A percentile compares a stretch with the other conserved stretches of the same genome.
phyloP scores from a whole-genome alignment of 2,113 vertebrate genomes.

The Oreochromis spilurus region DNA sequence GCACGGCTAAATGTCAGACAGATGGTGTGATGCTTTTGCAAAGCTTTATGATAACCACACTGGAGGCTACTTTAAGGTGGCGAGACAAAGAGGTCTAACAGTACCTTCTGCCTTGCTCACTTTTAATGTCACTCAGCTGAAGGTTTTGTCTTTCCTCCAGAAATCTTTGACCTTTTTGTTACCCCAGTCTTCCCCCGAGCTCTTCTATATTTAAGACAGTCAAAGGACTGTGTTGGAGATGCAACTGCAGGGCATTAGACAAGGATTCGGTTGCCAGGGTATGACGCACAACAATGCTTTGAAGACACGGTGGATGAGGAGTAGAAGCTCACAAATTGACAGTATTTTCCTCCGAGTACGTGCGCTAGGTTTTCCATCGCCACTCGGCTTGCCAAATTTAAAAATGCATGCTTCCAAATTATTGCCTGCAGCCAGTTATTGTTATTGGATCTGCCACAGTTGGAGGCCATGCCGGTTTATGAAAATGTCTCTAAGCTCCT shows the following conservation, averaged over 20 bases:
- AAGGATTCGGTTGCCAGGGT: constrained; percentile 46
- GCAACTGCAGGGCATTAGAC: constrained; percentile 65
- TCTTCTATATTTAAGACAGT: constrained; percentile 40
- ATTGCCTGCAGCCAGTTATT: constrained; percentile 39
- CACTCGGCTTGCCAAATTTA: constrained; percentile 25
- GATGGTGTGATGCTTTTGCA: not conserved
- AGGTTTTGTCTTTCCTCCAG: not conserved
- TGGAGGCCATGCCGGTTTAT: not conserved
- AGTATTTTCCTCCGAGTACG: constrained; percentile 26
- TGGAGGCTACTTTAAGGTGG: not conserved
- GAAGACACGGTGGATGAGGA: constrained; percentile 53
- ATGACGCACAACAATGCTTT: constrained; percentile 67
- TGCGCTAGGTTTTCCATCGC: constrained; percentile 18
- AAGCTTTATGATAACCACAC: not conserved
- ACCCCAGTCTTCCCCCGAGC: not conserved
- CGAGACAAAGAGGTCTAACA: not conserved
- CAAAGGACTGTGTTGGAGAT: constrained; percentile 35
- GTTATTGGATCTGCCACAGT: constrained; percentile 31
- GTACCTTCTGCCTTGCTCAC: not conserved
- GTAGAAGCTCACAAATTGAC: constrained; percentile 36
- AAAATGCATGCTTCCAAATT: constrained; percentile 6
- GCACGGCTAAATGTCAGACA: not conserved
- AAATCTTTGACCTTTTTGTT: constrained; percentile 9
- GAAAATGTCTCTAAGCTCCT: constrained; percentile 19
- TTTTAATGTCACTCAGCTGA: not conserved